Percentiles rank a stretch among this genome's conserved stretches.
Evolutionary conservation across 2,888 invertebrate genomes (phyloP).

Genomic region (Drosophila maculinotata): DNA sequence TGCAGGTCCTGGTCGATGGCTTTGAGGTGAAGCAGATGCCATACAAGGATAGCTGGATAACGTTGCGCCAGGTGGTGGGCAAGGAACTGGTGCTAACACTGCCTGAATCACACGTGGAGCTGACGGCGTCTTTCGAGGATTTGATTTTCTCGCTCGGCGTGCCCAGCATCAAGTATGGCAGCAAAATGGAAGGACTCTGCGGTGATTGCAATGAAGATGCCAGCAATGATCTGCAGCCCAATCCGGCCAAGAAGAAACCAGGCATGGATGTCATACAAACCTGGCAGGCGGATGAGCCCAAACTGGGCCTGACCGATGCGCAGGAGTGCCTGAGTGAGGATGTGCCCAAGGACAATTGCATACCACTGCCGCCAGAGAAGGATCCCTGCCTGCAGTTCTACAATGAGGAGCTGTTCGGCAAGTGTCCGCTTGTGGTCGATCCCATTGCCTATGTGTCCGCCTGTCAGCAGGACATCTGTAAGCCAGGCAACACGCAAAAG

Average conservation of each 20-base stretch:
- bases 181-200: conserved; percentile 92
- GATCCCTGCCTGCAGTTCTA: conserved; percentile 90
- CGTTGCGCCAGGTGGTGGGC: conserved; percentile 86
- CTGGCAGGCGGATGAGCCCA: conserved; percentile 86
- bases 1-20: conserved; percentile 83
- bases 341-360: conserved; percentile 85
- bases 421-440: conserved; percentile 91
- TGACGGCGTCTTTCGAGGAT: conserved; percentile 85
- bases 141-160: conserved; percentile 87
- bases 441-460: conserved; percentile 88
- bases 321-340: conserved; percentile 86
- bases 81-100: conserved; percentile 88
- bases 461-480: conserved; percentile 90
- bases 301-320: conserved; percentile 85
- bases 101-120: conserved; percentile 90
- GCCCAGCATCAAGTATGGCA: conserved; percentile 90
- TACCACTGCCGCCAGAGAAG: conserved; percentile 87
- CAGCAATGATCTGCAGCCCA: conserved; percentile 87
- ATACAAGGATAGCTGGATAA: conserved; percentile 88
- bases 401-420: conserved; percentile 86
- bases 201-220: conserved; percentile 90
- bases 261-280: conserved; percentile 86
- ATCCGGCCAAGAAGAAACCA: conserved; percentile 83
- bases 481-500: conserved; percentile 86
- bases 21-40: conserved; percentile 85